Evolutionary conservation across 2,888 invertebrate genomes (phyloP).

Genomic region (Operophtera brumata): DNA sequence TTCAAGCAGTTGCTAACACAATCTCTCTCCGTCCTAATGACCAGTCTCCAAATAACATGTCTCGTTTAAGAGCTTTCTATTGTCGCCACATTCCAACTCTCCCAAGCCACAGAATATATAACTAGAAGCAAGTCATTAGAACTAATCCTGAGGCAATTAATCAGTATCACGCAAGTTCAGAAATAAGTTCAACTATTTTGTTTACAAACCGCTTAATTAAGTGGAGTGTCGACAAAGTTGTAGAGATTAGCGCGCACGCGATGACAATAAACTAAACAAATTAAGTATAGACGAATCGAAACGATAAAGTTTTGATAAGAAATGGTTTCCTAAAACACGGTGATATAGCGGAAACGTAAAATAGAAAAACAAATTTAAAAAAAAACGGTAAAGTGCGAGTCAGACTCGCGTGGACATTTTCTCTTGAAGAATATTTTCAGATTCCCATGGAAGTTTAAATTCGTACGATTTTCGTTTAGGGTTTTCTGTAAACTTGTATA

Average conservation of each 20-base stretch:
- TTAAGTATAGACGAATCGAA: slow-evolving; percentile 1
- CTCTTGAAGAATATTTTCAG: too few species aligned
- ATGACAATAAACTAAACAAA: slow-evolving; percentile 28
- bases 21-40: too few species aligned
- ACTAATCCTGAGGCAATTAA: slow-evolving; percentile 41
- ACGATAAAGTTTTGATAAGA: not conserved
- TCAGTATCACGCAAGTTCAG: slow-evolving; percentile 42
- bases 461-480: too few species aligned
- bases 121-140: slow-evolving; percentile 32
- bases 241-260: slow-evolving; percentile 36
- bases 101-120: slow-evolving; percentile 3
- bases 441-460: too few species aligned
- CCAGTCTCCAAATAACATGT: slow-evolving; percentile 2
- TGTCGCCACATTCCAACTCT: slow-evolving; percentile 34
- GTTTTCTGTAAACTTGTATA: too few species aligned
- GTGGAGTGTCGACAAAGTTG: slow-evolving; percentile 42
- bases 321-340: not conserved
- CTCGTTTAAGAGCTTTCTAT: slow-evolving; percentile 45
- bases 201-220: slow-evolving; percentile 62
- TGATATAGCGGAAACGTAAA: too few species aligned
- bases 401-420: too few species aligned
- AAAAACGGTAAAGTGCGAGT: too few species aligned
- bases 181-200: slow-evolving; percentile 47
- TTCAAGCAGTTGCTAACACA: too few species aligned
- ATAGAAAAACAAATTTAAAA: too few species aligned